Evolutionary conservation across 2,797 vertebrate genomes (phyloP), one percentile per base, ranked within the genome.

Genomic region (Vireo griseus): DNA sequence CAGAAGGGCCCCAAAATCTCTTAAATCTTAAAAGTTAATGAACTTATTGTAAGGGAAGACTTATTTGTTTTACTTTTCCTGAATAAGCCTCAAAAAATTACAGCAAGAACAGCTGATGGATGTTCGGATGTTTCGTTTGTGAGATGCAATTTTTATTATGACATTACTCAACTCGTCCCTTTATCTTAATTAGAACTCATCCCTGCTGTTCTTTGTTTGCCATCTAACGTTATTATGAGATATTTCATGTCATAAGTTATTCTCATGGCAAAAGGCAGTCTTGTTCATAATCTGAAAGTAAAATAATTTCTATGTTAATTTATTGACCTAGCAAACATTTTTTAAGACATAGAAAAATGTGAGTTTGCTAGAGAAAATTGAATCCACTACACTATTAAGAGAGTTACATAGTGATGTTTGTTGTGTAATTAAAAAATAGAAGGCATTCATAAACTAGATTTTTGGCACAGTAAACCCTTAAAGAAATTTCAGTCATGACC

Each of bases 121-220:
- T 37, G 20, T 84, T 74, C 28, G 22, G 26, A 29, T 61, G 6
- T 45, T 88, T 94, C 4, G 8, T 87, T 86, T 80, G 72, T 81
- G 73, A 78, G 44, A 92, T 57, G n/a, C 21, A 85, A 33, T 62
- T 86, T 92, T 86, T 86, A 87, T 71, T 73, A 75, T 1, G 20
- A 16, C 6, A 5, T 80, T 88, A 65, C 19, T 71, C 26, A 93
- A 37, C 2, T 8, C 7, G 45, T 28, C 42, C 71, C 26, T 75
- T 94, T 44, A 58, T 90, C 40, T 88, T 84, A 75, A 81, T 92
- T 86, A 93, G 69, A 92, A 95, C 63, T 68, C 13, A 92, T 92
- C 13, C 9, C 76, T 66, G 29, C 74, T 91, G 58, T 76, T 93
- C 80, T 92, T 84, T 45, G 31, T 62, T 25, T 89, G 86, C 51